Base-by-base conservation (phyloP, 2,113 vertebrate genomes). In the Lepus europaeus region DNA sequence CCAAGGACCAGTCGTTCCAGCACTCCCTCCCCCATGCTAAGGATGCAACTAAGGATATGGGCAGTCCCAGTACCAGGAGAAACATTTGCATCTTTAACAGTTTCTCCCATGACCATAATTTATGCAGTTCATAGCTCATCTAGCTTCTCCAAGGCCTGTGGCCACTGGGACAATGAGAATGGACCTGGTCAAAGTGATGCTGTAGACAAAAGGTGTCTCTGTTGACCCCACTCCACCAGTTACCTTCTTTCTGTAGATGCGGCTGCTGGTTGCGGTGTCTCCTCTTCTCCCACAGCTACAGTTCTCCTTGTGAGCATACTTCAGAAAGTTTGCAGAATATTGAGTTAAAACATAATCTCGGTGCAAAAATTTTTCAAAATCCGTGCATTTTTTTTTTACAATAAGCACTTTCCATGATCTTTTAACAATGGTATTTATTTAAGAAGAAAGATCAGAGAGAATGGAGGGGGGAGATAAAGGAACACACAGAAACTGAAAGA, bases 141-240 rank as follows among this genome's bases (percentile, higher is more conserved):
- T 73, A 22, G 78, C 93, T 80, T 77, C 51, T 56, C 63, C 14
- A 16, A 72, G 79, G 66, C 76, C 84, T 69, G 31, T 19, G 76
- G 84, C 39, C 76, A 10, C 89, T 93, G 85, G 69, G 49, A 63
- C 61, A 81, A 25, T 0, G 3, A 92, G 59, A 92, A 72, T 1
- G 36, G 61, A 82, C 36, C 66, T 86, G 74, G 76, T 89, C 69
- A 80, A 84, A 63, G 87, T 39, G 56, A 95, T 29, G 25, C 81
- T 80, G 81, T 39, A 29, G 51, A 19, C 73, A 72, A 73, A 77
- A 85, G 84, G 22, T 69, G 17, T 72, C 66, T 93, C 90, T 68
- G 64, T 64, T 63, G 81, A 33, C 53, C 33, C 45, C 49, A 22
- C 19, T 22, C 61, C n/a, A 31, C 29, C 45, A 3, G 3, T 3